Conservation (phyloP, 2,888 invertebrate genomes). For the Furcula furcula region DNA sequence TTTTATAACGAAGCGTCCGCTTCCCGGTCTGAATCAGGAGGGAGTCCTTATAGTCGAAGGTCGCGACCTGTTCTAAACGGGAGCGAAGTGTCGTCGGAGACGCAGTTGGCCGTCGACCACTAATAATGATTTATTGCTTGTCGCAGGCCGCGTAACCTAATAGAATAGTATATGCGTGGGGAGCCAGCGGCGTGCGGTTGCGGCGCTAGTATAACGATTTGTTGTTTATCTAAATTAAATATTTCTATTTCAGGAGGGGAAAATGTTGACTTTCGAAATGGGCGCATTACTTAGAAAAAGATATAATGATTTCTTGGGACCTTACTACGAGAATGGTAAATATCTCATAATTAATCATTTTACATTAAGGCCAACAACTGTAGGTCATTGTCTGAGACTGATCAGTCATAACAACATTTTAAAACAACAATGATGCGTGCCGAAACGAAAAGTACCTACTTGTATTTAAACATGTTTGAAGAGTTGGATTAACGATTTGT, state of each 20-base stretch:
- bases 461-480: too few species aligned
- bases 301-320: conserved; percentile 76
- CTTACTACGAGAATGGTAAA: conserved; percentile 64
- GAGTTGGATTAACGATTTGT: too few species aligned
- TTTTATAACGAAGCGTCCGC: conserved; percentile 56
- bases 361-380: too few species aligned
- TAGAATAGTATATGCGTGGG: conserved; percentile 31
- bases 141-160: conserved; percentile 38
- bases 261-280: conserved; percentile 78
- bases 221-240: neutral
- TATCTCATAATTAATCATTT: conserved; percentile 4
- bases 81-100: conserved; percentile 57
- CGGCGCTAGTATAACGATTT: neutral
- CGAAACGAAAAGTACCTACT: too few species aligned
- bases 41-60: conserved; percentile 59
- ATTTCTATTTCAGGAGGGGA: conserved; percentile 72
- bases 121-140: conserved; percentile 75
- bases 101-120: conserved; percentile 56
- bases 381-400: too few species aligned
- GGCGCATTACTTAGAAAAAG: conserved; percentile 78
- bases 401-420: too few species aligned
- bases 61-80: conserved; percentile 55
- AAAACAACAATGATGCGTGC: too few species aligned
- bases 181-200: conserved; percentile 10
- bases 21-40: conserved; percentile 58